A percentile compares a stretch with the other conserved stretches of the same genome.
Conservation (phyloP, 2,888 invertebrate species). For the Plagodis dolabraria region DNA sequence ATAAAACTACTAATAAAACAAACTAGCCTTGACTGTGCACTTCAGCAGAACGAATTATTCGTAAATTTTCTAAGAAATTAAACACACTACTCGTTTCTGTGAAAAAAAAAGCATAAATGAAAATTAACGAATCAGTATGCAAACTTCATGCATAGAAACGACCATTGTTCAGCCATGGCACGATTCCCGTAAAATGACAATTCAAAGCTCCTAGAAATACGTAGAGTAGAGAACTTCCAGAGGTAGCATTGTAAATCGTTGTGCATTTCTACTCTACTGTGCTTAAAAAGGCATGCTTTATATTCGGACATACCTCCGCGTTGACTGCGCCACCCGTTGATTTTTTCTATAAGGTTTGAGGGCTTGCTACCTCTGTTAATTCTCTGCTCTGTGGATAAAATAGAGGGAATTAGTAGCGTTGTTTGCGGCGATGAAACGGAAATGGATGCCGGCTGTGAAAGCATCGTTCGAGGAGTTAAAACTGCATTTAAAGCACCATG, state of each 20-base stretch:
- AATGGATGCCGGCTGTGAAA: slow-evolving; percentile 32
- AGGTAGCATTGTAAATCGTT: slow-evolving; percentile 40
- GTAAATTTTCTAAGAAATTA: slow-evolving; percentile 54
- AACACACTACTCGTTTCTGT: slow-evolving; percentile 48
- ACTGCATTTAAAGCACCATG: slow-evolving; percentile 22
- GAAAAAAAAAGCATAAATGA: slow-evolving; percentile 50
- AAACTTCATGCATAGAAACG: slow-evolving; percentile 57
- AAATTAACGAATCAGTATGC: slow-evolving; percentile 51
- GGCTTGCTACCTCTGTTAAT: slow-evolving; percentile 81
- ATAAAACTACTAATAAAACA: slow-evolving; percentile 28
- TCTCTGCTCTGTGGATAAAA: slow-evolving; percentile 82
- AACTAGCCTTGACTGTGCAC: slow-evolving; percentile 58
- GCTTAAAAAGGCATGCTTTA: slow-evolving; percentile 59
- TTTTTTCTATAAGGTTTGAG: slow-evolving; percentile 68
- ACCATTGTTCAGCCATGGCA: slow-evolving; percentile 40
- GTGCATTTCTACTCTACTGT: slow-evolving; percentile 27
- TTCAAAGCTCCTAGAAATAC: slow-evolving; percentile 49
- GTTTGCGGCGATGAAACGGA: slow-evolving; percentile 30
- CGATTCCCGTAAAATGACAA: slow-evolving; percentile 48
- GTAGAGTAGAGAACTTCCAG: slow-evolving; percentile 56
- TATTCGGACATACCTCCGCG: slow-evolving; percentile 75
- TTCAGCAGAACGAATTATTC: slow-evolving; percentile 41
- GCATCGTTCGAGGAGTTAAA: slow-evolving; percentile 13
- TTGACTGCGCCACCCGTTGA: slow-evolving; percentile 81
- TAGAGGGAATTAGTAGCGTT: slow-evolving; percentile 46